A percentile compares a stretch with the other conserved stretches of the same genome.
Conservation (phyloP, 2,797 vertebrate species). For the Ispidina picta region DNA sequence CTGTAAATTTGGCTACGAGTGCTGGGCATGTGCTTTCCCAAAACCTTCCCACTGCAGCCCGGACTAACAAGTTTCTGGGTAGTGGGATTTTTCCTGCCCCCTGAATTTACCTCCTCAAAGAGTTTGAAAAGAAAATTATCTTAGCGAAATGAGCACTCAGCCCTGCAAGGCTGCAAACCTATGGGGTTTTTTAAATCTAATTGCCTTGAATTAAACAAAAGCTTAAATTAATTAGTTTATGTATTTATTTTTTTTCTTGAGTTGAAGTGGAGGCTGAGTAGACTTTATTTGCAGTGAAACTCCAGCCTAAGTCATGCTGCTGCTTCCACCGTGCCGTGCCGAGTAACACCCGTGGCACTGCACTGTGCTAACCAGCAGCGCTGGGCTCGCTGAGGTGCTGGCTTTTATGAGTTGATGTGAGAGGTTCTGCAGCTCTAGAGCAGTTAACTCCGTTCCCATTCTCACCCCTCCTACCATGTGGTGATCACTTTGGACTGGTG, state of each 20-base stretch:
- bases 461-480: not conserved
- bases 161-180: slow-evolving; percentile 1
- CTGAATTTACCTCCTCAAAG: not conserved
- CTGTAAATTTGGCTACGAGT: not conserved
- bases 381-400: not conserved
- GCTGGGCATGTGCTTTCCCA: not conserved
- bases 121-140: not conserved
- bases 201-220: slow-evolving; percentile 43
- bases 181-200: slow-evolving; percentile 56
- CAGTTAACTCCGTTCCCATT: not conserved
- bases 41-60: not conserved
- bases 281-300: not conserved
- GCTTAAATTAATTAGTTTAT: not conserved
- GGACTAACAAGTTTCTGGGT: not conserved
- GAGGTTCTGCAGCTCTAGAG: slow-evolving; percentile 24
- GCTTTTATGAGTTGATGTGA: not conserved
- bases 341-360: not conserved
- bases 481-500: not conserved
- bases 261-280: not conserved
- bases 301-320: not conserved
- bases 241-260: not conserved
- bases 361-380: rapidly evolving
- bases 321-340: not conserved
- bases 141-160: not conserved
- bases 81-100: not conserved